Percentiles rank a stretch among this genome's conserved stretches.
phyloP scores from a whole-genome alignment of 2,888 invertebrate genomes.

The Stegana nigrithorax region DNA sequence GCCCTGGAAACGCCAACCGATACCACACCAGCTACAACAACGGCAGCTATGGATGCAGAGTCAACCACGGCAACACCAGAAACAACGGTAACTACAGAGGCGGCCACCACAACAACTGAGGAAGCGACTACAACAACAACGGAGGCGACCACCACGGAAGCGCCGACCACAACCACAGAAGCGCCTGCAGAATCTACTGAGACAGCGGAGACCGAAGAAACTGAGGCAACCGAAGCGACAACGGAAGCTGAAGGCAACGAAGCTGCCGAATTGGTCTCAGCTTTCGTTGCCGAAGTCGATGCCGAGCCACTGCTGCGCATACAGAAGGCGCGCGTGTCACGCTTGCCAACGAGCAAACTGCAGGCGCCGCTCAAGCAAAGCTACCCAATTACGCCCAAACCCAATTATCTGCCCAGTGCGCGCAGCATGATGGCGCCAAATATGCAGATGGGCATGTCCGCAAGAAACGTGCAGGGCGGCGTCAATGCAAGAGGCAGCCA shows the following conservation, averaged over 20 bases:
- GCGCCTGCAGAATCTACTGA: slow-evolving; percentile 37
- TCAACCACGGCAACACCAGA: slow-evolving; percentile 28
- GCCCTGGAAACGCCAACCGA: slow-evolving; percentile 29
- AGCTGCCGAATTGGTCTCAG: slow-evolving; percentile 56
- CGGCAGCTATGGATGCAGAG: neutral
- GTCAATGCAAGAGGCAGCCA: no score
- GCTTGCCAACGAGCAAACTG: slow-evolving; percentile 55
- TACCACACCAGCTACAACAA: slow-evolving; percentile 20
- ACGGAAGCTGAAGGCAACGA: slow-evolving; percentile 40
- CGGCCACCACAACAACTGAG: slow-evolving; percentile 50
- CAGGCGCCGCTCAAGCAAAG: slow-evolving; percentile 52
- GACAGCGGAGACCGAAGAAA: no score
- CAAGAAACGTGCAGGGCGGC: slow-evolving; percentile 11
- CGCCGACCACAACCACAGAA: slow-evolving; percentile 49
- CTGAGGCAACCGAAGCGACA: slow-evolving; percentile 38
- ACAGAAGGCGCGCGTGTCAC: slow-evolving; percentile 54
- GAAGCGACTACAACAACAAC: slow-evolving; percentile 35
- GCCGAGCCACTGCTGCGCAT: slow-evolving; percentile 55
- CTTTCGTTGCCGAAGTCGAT: slow-evolving; percentile 54
- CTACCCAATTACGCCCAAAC: slow-evolving; percentile 48
- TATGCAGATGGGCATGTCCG: neutral
- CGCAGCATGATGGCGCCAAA: slow-evolving; percentile 24
- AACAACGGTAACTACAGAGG: slow-evolving; percentile 35
- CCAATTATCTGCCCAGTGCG: slow-evolving; percentile 50
- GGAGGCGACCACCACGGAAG: slow-evolving; percentile 33